Base-by-base conservation (phyloP, 1,140 invertebrate genomes). In the Odontomachus brunneus region DNA sequence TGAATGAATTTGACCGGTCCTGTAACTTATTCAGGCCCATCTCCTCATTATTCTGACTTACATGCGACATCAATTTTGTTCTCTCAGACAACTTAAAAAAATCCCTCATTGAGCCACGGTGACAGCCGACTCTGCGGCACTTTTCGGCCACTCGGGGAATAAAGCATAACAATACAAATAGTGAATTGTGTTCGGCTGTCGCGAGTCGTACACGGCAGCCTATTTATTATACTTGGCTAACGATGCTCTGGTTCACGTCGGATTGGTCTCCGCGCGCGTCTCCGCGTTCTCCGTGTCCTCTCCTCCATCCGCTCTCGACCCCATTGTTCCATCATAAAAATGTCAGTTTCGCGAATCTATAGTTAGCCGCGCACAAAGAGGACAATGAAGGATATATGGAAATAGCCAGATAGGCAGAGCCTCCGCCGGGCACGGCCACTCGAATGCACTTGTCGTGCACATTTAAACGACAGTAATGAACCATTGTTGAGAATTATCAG, bases 251-350 rank as follows among this genome's bases (percentile, higher is more conserved):
- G 74, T 89, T 92, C 80, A 84, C 82, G 88, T 87, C 90, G 86
- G 90, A 91, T 91, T 89, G 86, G 69, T 81, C 62, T 82, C 57
- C 75, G 72, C 19, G 57, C 63, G 19, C 49, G 17, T 55, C 14
- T 57, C 62, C 59, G 48, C 53, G 57, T 24, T 81, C 63, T 22
- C 74, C 69, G 51, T 49, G 38, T 82, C 60, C 57, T 65, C 73
- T 51, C 38, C 29, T 71, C 60, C 72, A 59, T 81, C 82, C 82
- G 63, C 53, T 33, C 76, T 85, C 86, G 85, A 85, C 90, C 78
- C 86, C 88, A 94, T 93, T 94, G 92, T 94, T 93, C 89, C 88
- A 84, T 88, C 90, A 91, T 93, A 92, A 94, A 93, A 94, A 93
- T 92, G 92, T 92, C 92, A 92, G 90, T 90, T 71, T 85, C 87